Percentiles rank a stretch among this genome's conserved stretches.
Conservation (phyloP, 2,113 vertebrate species). For the Entomyzon cyanotis region DNA sequence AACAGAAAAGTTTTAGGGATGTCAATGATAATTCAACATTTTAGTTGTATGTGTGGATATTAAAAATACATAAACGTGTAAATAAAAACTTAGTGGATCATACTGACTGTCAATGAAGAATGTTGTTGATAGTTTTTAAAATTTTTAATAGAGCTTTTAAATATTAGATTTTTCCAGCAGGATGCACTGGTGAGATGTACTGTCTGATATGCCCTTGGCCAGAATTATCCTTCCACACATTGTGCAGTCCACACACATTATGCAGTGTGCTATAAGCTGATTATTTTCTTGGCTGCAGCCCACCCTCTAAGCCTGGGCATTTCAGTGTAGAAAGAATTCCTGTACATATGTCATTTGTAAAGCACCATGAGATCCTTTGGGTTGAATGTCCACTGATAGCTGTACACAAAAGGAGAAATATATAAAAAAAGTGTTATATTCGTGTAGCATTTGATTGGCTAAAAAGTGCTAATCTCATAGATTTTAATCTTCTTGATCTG, state of each 20-base stretch:
- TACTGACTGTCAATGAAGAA: background rate
- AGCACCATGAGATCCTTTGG: background rate
- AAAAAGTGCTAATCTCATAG: background rate
- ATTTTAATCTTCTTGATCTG: background rate
- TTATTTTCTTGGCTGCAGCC: constrained; percentile 40
- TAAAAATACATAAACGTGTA: background rate
- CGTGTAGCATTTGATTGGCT: background rate
- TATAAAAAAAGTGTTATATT: background rate
- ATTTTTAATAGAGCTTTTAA: background rate
- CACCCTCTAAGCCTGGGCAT: background rate
- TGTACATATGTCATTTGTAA: background rate
- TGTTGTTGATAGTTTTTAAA: background rate
- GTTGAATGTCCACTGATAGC: background rate
- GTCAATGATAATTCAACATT: background rate
- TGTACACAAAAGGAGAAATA: background rate
- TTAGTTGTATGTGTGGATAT: background rate
- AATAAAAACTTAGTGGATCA: background rate
- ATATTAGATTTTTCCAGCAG: background rate
- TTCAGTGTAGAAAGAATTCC: constrained; percentile 23
- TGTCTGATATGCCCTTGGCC: background rate
- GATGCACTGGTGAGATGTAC: background rate
- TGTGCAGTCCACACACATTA: background rate
- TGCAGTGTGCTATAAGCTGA: constrained; percentile 5
- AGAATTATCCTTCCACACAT: constrained; percentile 8
- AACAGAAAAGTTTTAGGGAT: background rate